These are phyloP conservation scores for Colletes latitarsis DNA, from an alignment of 1,140 invertebrate species.

Conservation along the genomic window DNA sequence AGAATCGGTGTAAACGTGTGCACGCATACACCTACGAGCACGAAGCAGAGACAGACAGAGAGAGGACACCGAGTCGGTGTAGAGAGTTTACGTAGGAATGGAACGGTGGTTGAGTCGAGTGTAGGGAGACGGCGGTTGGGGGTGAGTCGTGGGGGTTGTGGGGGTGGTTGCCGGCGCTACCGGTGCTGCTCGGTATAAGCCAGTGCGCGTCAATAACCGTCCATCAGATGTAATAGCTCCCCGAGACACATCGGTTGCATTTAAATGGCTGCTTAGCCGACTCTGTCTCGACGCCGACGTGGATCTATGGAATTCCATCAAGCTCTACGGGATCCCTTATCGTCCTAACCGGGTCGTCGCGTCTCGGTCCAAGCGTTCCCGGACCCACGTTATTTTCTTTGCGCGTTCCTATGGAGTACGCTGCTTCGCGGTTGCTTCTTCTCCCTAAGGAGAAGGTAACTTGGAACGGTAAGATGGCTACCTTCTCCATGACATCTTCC, in stretches of 20 bases:
- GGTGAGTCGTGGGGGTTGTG: conserved; percentile 52
- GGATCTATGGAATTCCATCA: conserved; percentile 82
- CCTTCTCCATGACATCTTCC: neutral
- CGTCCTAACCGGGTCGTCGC: conserved; percentile 77
- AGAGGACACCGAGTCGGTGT: conserved; percentile 7
- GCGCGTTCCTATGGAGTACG: conserved; percentile 40
- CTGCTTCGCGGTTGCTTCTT: conserved; percentile 55
- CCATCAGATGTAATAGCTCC: conserved; percentile 82
- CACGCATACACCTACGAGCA: neutral
- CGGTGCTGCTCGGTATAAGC: conserved; percentile 75
- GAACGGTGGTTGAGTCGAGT: conserved; percentile 19
- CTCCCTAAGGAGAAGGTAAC: neutral
- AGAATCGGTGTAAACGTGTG: neutral
- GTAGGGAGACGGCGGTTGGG: conserved; percentile 30
- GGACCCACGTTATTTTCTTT: conserved; percentile 66
- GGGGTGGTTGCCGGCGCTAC: conserved; percentile 47
- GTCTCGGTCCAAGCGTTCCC: conserved; percentile 65
- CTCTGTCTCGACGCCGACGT: conserved; percentile 81
- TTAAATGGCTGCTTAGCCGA: conserved; percentile 82
- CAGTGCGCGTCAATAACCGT: conserved; percentile 81
- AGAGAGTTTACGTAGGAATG: conserved; percentile 47
- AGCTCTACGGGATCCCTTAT: conserved; percentile 80
- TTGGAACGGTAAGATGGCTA: neutral
- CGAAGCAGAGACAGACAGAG: conserved; percentile 3
- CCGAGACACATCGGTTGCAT: conserved; percentile 82